Base-by-base conservation (phyloP, 2,888 invertebrate genomes). In the Amorpha juglandis region DNA sequence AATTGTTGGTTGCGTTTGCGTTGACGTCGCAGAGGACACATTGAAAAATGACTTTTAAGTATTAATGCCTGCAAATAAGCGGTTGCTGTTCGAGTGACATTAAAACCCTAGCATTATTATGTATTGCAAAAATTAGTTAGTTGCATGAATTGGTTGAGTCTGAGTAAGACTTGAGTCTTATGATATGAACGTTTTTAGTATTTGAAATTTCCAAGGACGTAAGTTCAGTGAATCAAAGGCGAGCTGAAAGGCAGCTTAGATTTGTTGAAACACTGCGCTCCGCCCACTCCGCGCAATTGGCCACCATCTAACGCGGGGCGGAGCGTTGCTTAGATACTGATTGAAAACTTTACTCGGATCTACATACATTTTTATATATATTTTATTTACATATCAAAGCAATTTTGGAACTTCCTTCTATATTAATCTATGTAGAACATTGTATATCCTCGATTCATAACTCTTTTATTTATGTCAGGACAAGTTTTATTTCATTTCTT, bases 21-120 rank as follows among this genome's bases (percentile, higher is more conserved):
- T 83, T 81, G 81, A 80, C 80, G 81, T 81, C 77, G 78, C 75
- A 78, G 83, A 86, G 79, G 85, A 83, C 80, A 80, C 79, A 76
- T 90, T 91, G 91, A 91, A 91, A 92, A 90, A 89, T 91, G 77
- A 77, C 82, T 87, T 89, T 85, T 79, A 78, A 84, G 84, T 88
- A 91, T 91, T 91, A 91, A 91, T 92, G 90, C 79, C 82, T 80
- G 79, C 87, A 91, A 91, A 92, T 90, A 88, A 89, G 87, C 84
- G 87, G 89, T 87, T 89, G 83, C 82, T 73, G 78, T 71, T 72
- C 72, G 77, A 81, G 84, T 86, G 87, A 88, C 86, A 89, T 89
- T 90, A 88, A 86, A 82, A 81, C 76, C 78, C 69, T 74, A 74
- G 74, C 72, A 76, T 80, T 80, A 84, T 87, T 82, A 83, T 79